These are phyloP conservation scores for Choloepus hoffmanni DNA, from an alignment of 2,113 vertebrate species.

Conservation along the genomic window DNA sequence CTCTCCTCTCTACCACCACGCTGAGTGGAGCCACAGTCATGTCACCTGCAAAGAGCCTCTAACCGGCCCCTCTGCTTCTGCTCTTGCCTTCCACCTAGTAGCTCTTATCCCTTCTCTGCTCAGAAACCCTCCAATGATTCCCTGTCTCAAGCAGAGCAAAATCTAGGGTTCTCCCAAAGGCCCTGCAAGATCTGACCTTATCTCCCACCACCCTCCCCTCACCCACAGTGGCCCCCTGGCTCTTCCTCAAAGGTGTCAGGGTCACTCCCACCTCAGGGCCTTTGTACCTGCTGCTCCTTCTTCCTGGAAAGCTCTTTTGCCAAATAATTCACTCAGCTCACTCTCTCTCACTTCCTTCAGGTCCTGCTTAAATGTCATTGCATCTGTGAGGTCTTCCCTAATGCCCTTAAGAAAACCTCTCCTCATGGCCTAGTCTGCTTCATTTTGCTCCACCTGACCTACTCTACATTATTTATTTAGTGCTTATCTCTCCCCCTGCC, in stretches of 20 bases:
- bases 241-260: not conserved
- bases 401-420: not conserved
- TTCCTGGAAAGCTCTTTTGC: not conserved
- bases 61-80: not conserved
- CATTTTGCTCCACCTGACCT: not conserved
- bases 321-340: fast-evolving
- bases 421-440: not conserved
- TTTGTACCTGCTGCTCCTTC: not conserved
- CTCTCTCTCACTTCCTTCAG: not conserved
- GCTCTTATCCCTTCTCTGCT: not conserved
- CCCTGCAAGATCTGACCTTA: not conserved
- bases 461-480: not conserved
- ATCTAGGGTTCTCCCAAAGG: not conserved
- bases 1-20: not conserved
- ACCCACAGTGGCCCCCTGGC: too few relatives aligned
- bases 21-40: fast-evolving
- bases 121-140: not conserved
- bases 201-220: not conserved
- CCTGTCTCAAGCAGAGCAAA: not conserved
- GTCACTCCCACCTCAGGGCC: not conserved
- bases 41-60: fast-evolving
- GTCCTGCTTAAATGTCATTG: not conserved
- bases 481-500: not conserved
- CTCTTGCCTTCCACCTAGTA: not conserved
- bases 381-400: not conserved